Evolutionary conservation across 2,888 invertebrate species (phyloP), one percentile per base, ranked within the genome.

Genomic region (Dione juno): DNA sequence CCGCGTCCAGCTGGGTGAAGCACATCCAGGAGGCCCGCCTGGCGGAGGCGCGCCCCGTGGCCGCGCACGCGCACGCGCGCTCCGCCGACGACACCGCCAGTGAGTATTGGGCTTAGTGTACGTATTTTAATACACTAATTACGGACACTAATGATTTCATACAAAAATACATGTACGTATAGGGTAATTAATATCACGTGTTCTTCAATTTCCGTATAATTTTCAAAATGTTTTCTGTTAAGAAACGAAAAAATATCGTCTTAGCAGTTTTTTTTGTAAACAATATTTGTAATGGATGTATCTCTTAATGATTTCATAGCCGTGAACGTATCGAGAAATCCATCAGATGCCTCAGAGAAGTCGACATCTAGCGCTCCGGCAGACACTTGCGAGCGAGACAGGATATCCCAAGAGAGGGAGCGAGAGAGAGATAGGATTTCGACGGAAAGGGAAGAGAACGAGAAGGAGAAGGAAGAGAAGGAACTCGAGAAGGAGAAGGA

Each of bases 1-100:
- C n/a, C n/a, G n/a, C n/a, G n/a, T n/a, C n/a, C 78, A 93, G 93
- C 0, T 93, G 93, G 93, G 89, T 89, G 76, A 87, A 86, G 72
- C 84, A 89, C 78, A 90, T 93, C 72, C 87, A 88, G 13, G 89
- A 89, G 71, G 85, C 90, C 3, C 86, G 86, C 64, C 79, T 88
- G 19, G 85, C 90, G 0, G 90, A 92, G 35, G 78, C 87, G 66
- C 88, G 89, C 76, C 68, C 79, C 3, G 78, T 79, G 2, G 73
- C 86, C 0, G 79, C 87, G 1, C 88, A 88, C 71, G 83, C 86
- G 16, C 81, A 85, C 76, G 79, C 81, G 59, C 75, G 88, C 0
- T 84, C 88, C 1, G 81, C 84, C 0, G 91, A 91, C 59, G 90
- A 90, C 75, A 88, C 88, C 1, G 89, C 50, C 19, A 52, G 91